Evolutionary conservation across 2,888 invertebrate genomes (phyloP).

Genomic region (Drosophila affinis): DNA sequence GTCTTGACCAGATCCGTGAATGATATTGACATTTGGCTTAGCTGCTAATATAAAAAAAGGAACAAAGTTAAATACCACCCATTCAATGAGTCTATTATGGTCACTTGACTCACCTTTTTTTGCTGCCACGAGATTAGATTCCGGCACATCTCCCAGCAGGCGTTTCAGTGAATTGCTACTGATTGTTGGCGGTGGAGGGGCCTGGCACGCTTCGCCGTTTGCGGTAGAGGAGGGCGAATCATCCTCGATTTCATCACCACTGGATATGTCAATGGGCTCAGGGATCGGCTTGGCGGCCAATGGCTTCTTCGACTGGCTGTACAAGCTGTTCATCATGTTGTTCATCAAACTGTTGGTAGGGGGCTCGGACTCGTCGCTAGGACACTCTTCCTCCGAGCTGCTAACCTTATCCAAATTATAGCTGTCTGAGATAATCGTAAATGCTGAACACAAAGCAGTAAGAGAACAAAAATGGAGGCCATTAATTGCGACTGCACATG

Average conservation of each 20-base stretch:
- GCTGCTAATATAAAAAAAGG: conserved; percentile 16
- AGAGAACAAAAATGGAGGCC: neutral
- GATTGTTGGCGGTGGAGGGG: neutral
- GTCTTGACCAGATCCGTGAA: conserved; percentile 20
- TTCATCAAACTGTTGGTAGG: conserved; percentile 77
- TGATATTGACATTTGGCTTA: conserved; percentile 23
- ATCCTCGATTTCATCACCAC: conserved; percentile 88
- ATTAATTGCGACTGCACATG: neutral
- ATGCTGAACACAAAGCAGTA: conserved; percentile 84
- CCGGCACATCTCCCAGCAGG: conserved; percentile 9
- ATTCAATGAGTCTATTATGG: neutral
- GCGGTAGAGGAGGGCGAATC: conserved; percentile 61
- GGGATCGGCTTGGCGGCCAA: conserved; percentile 46
- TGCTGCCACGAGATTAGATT: neutral
- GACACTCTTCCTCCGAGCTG: conserved; percentile 82
- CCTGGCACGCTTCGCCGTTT: conserved; percentile 43
- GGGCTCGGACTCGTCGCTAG: conserved; percentile 50
- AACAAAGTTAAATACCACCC: neutral
- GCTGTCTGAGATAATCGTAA: conserved; percentile 89
- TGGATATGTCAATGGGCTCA: conserved; percentile 91
- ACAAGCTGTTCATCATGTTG: conserved; percentile 84
- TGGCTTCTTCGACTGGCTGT: conserved; percentile 61
- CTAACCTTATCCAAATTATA: conserved; percentile 86
- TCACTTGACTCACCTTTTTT: conserved; percentile 55
- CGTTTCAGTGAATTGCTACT: conserved; percentile 41